phyloP scores from a whole-genome alignment of 2,113 vertebrate species.

The Dicrurus megarhynchus region DNA sequence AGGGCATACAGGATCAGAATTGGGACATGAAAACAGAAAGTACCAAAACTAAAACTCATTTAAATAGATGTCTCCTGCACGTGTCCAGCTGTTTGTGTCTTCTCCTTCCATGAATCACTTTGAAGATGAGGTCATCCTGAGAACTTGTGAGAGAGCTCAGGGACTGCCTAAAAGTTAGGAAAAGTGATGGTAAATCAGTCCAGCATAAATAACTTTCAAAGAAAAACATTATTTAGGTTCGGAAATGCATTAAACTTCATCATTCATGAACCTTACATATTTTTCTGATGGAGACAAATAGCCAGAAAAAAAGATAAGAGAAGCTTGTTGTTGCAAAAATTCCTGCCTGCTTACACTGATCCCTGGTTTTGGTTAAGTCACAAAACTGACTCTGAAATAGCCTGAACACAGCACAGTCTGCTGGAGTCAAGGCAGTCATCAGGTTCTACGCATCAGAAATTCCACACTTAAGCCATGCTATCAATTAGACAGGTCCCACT shows the following conservation, averaged over 20 bases:
- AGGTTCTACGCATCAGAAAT: conserved; percentile 36
- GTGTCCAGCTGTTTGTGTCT: not conserved
- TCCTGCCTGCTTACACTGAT: not conserved
- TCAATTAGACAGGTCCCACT: conserved; percentile 63
- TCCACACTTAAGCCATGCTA: conserved; percentile 60
- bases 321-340: not conserved
- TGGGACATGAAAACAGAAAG: not conserved
- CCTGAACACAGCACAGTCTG: not conserved
- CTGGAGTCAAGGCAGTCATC: not conserved
- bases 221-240: not conserved
- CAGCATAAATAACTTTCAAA: not conserved
- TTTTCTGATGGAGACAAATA: not conserved
- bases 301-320: not conserved
- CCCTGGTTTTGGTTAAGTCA: not conserved
- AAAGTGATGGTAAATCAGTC: not conserved
- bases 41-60: not conserved
- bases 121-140: not conserved
- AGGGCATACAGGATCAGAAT: not conserved
- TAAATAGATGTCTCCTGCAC: not conserved
- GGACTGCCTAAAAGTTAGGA: not conserved
- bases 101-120: not conserved
- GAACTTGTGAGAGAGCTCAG: not conserved
- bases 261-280: not conserved
- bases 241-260: not conserved
- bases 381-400: conserved; percentile 31